phyloP scores from a whole-genome alignment of 2,113 vertebrate genomes.

The Ceuthmochares aereus region DNA sequence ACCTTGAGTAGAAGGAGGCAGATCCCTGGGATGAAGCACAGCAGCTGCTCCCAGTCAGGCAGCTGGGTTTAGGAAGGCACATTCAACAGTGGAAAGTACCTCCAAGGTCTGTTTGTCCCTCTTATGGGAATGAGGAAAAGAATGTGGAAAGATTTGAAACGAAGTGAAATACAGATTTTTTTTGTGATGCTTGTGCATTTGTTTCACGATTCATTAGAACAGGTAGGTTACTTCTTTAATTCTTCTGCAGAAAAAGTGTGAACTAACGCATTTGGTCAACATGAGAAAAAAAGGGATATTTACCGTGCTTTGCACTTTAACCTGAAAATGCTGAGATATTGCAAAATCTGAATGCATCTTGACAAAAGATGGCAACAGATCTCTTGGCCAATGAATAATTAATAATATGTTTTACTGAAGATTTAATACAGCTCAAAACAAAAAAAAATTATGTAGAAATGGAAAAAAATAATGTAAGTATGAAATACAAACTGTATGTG shows the following conservation, averaged over 20 bases:
- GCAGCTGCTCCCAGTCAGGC: not conserved
- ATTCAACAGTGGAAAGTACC: not conserved
- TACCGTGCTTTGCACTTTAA: not conserved
- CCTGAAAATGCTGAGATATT: not conserved
- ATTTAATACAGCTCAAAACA: not conserved
- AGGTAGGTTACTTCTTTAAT: not conserved
- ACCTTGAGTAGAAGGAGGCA: not conserved
- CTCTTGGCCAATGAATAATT: not conserved
- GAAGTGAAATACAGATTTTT: not conserved
- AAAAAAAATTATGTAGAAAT: not conserved
- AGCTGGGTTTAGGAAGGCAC: not conserved
- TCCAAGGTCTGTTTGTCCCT: not conserved
- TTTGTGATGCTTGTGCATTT: not conserved
- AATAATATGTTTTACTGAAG: not conserved
- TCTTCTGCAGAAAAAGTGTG: not conserved
- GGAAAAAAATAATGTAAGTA: not conserved
- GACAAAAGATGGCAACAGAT: not conserved
- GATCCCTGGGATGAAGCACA: not conserved
- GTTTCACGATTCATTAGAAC: not conserved
- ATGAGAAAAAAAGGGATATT: not conserved
- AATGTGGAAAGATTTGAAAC: not conserved
- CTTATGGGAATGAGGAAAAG: not conserved
- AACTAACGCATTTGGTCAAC: not conserved
- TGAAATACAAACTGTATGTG: not conserved
- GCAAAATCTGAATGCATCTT: not conserved